A percentile compares a stretch with the other conserved stretches of the same genome.
These are phyloP conservation scores for Acleris cristana DNA, from an alignment of 2,888 invertebrate species.

Conservation along the genomic window DNA sequence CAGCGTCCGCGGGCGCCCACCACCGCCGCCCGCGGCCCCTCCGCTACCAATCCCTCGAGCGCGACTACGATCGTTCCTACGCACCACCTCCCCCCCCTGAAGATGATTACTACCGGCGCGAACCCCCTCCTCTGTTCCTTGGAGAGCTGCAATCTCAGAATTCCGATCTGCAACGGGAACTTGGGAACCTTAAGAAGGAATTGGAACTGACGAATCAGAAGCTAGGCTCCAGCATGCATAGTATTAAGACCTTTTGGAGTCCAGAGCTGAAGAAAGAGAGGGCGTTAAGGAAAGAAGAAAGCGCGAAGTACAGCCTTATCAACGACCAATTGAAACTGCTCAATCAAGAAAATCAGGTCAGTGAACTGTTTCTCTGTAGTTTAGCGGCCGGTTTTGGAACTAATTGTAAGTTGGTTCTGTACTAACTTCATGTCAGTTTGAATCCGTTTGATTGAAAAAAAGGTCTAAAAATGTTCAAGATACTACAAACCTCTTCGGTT, in stretches of 20 bases:
- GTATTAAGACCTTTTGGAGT: conserved; percentile 99
- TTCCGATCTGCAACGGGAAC: conserved; percentile 96
- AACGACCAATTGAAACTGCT: conserved; percentile 98
- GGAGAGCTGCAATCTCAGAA: conserved; percentile 97
- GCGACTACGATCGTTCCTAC: conserved; percentile 93
- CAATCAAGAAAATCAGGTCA: conserved; percentile 98
- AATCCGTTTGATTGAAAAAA: too few species aligned
- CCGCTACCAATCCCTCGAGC: conserved; percentile 89
- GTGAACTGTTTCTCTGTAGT: conserved; percentile 43
- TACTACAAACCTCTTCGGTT: too few species aligned
- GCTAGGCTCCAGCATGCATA: conserved; percentile 99
- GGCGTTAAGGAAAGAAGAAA: conserved; percentile 97
- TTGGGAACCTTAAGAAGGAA: conserved; percentile 94
- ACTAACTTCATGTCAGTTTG: background rate
- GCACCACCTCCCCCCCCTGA: conserved; percentile 92
- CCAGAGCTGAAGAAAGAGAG: conserved; percentile 99
- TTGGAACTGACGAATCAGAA: conserved; percentile 98
- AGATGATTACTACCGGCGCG: conserved; percentile 84
- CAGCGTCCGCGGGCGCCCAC: conserved; percentile 87
- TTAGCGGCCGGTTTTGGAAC: conserved; percentile 2
- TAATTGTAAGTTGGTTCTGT: background rate
- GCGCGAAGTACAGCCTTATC: conserved; percentile 97
- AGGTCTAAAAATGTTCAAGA: too few species aligned
- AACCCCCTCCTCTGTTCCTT: conserved; percentile 87
- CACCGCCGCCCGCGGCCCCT: conserved; percentile 91